These are phyloP conservation scores for Callitettix versicolor DNA, from an alignment of 1,140 invertebrate genomes.

Conservation along the genomic window DNA sequence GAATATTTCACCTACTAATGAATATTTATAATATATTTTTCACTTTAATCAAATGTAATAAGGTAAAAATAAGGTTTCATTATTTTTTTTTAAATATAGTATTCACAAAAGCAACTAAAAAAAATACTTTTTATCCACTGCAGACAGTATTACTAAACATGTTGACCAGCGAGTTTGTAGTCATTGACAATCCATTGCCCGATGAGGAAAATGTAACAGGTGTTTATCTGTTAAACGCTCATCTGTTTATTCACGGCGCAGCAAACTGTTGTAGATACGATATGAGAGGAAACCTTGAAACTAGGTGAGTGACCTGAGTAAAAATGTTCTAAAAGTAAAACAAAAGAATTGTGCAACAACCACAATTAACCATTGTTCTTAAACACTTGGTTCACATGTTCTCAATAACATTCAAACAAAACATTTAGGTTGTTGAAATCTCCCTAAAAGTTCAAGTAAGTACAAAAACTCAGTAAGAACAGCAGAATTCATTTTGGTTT, in stretches of 20 bases:
- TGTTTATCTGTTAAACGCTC: constrained; percentile 63
- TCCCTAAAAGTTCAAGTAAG: too few species aligned
- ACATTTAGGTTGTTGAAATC: too few species aligned
- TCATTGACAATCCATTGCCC: constrained; percentile 73
- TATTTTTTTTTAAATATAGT: too few species aligned
- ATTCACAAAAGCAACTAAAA: too few species aligned
- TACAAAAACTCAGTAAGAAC: too few species aligned
- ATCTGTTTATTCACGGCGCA: constrained; percentile 53
- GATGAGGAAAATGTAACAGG: constrained; percentile 52
- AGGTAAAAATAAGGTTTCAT: too few species aligned
- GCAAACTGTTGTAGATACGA: constrained; percentile 59
- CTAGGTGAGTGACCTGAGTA: constrained; percentile 20
- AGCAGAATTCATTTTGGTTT: too few species aligned
- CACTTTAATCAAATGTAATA: too few species aligned
- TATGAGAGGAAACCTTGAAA: constrained; percentile 49
- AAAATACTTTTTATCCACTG: too few species aligned
- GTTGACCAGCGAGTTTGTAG: constrained; percentile 79
- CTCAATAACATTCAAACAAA: background rate
- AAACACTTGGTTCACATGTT: background rate
- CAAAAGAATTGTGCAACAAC: background rate
- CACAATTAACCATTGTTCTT: background rate
- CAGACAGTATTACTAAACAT: constrained; percentile 77
- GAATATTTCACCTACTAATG: too few species aligned
- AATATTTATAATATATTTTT: too few species aligned
- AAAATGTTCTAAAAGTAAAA: background rate